Evolutionary conservation across 2,888 invertebrate species (phyloP), one percentile per base, ranked within the genome.

Genomic region (Sminthurinus aureus): DNA sequence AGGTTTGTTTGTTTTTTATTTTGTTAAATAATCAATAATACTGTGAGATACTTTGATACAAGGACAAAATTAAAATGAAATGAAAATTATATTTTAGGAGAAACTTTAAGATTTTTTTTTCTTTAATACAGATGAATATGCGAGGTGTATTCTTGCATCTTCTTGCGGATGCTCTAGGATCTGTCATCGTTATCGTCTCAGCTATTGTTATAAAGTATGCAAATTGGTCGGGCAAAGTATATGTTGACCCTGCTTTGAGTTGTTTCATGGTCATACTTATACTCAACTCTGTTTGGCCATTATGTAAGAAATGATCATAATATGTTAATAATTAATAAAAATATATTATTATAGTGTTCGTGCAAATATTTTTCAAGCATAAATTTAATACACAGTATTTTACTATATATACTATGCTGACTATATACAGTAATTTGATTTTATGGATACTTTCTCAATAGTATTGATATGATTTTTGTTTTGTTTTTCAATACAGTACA

Each of bases 111-210:
- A 18, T 79, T 74, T 24, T 64, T 38, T 38, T 38, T 38, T 38
- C 38, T 38, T 77, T 76, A 76, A 77, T 80, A 2, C 96, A 98
- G 90, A 95, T 99, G 95, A 99, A 99, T 90, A 99, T 99, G 98
- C 94, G 96, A 82, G 99, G 98, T n/a, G 99, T 99, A n/a, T 99
- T 99, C 91, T 92, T 99, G 82, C 99, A 99, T 90, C 95, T 99
- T 6, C 91, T 99, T 66, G 98, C 98, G 77, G 99, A 99, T 91
- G 99, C 99, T 24, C 92, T 99, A 77, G 99, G 99, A 81, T 97
- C 97, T 0, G 93, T 97, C 0, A 96, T 98, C 88, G 98, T 98
- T 15, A 95, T 97, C 74, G 93, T 95, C 76, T 96, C 97, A 82
- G 97, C 98, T 9, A 89, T 93, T 87, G 92, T 94, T 85, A 92